These are phyloP conservation scores for Rostratula benghalensis DNA, from an alignment of 2,113 vertebrate species.

Conservation along the genomic window DNA sequence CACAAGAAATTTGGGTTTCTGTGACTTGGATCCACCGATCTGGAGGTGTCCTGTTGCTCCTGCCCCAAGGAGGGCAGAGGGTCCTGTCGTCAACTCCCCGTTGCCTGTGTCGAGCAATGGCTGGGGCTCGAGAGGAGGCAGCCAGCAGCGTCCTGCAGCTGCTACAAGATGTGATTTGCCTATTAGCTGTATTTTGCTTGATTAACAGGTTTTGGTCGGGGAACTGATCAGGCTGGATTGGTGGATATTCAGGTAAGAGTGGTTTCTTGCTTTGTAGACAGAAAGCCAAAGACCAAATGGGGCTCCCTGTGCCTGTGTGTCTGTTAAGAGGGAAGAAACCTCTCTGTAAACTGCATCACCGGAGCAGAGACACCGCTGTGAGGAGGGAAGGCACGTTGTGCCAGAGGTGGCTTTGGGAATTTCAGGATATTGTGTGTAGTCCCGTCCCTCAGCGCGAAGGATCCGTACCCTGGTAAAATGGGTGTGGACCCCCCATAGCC, in stretches of 20 bases:
- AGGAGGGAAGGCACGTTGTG: not conserved
- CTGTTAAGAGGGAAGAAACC: not conserved
- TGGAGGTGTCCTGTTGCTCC: not conserved
- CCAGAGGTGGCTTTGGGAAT: not conserved
- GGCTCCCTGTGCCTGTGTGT: accelerated
- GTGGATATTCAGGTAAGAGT: conserved; percentile 10
- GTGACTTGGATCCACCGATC: not conserved
- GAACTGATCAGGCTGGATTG: not conserved
- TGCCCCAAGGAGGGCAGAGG: not conserved
- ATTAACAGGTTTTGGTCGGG: not conserved
- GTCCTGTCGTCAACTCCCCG: accelerated
- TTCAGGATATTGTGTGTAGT: not conserved
- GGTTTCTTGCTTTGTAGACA: not conserved
- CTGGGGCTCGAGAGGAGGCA: not conserved
- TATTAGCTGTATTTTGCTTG: conserved; percentile 24
- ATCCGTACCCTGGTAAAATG: accelerated
- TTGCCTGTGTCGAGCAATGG: not conserved
- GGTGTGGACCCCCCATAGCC: accelerated
- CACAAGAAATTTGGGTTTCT: not conserved
- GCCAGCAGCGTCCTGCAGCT: not conserved
- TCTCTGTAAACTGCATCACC: not conserved
- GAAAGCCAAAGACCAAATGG: not conserved
- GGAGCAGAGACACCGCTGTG: not conserved
- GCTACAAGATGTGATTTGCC: not conserved
- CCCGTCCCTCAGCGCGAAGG: not conserved